A percentile compares a stretch with the other conserved stretches of the same genome.
phyloP scores from a whole-genome alignment of 92 coral and sea anemone genomes.

The Palythoa heliodiscus region DNA sequence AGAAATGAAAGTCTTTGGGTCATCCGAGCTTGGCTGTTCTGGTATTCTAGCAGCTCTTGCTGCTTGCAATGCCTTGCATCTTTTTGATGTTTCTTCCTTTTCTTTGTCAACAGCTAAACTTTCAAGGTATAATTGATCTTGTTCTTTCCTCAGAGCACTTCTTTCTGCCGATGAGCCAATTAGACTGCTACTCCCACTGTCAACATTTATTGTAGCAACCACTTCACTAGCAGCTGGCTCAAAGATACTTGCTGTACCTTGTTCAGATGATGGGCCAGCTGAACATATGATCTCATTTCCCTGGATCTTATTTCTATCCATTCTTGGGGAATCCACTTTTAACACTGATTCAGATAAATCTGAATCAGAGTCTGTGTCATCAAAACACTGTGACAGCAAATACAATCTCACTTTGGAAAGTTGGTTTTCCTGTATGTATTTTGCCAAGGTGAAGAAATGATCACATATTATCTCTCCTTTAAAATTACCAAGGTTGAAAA shows the following conservation, averaged over 20 bases:
- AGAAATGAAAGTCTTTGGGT: conserved; percentile 27
- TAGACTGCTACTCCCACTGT: conserved; percentile 21
- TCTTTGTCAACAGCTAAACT: conserved; percentile 45
- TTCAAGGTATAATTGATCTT: conserved; percentile 39
- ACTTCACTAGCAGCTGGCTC: conserved; percentile 17
- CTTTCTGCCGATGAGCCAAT: conserved; percentile 51
- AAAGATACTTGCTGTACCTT: not conserved
- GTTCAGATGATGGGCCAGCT: conserved; percentile 12
- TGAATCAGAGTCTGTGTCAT: conserved; percentile 12
- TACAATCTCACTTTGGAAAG: conserved; percentile 46
- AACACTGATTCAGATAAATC: conserved; percentile 9
- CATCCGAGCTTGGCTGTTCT: conserved; percentile 19
- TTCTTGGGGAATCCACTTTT: not conserved
- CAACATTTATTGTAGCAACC: not conserved
- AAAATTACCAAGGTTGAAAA: conserved; percentile 47
- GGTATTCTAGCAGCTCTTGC: conserved; percentile 37
- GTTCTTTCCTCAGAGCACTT: conserved; percentile 19
- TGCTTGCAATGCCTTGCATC: conserved; percentile 33
- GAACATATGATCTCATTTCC: conserved; percentile 8
- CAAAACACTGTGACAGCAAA: conserved; percentile 22
- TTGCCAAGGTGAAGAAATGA: conserved; percentile 29
- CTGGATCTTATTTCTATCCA: not conserved
- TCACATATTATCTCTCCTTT: no score
- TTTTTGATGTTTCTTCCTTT: conserved; percentile 19
- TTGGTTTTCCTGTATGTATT: conserved; percentile 31